These are phyloP conservation scores for Sclerurus mexicanus DNA, from an alignment of 2,113 vertebrate species.

Conservation along the genomic window DNA sequence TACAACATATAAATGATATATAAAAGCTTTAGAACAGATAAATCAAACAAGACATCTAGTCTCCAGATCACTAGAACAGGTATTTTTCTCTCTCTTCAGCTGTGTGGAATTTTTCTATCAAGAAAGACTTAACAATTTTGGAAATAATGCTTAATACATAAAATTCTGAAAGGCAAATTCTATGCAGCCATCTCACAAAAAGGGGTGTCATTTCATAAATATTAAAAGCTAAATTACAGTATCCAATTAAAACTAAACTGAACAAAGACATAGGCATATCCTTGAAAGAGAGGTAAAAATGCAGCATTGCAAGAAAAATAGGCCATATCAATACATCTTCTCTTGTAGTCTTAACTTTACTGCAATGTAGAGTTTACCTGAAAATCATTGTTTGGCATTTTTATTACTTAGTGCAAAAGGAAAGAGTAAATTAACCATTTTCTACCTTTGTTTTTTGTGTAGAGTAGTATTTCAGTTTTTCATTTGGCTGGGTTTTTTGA, in stretches of 20 bases:
- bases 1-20: background rate
- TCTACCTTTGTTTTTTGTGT: constrained; percentile 63
- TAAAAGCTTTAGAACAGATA: constrained; percentile 3
- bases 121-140: constrained; percentile 36
- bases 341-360: constrained; percentile 69
- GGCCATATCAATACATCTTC: constrained; percentile 54
- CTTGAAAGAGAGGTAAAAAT: constrained; percentile 53
- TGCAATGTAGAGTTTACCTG: constrained; percentile 61
- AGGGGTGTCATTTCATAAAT: constrained; percentile 21
- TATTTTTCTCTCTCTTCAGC: background rate
- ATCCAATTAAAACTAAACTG: constrained; percentile 37
- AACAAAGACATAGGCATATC: background rate
- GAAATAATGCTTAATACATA: background rate
- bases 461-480: constrained; percentile 69
- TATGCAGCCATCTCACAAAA: background rate
- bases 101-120: background rate
- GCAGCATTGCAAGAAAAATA: constrained; percentile 31
- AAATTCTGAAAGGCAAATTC: constrained; percentile 17
- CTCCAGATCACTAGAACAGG: background rate
- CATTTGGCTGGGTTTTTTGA: background rate
- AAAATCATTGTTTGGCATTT: constrained; percentile 76
- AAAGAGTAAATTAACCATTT: constrained; percentile 77
- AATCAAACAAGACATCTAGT: background rate
- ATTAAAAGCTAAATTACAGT: constrained; percentile 15
- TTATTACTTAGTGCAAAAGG: constrained; percentile 75